These are phyloP conservation scores for Orthochromis indermauri DNA, from an alignment of 2,113 vertebrate species.

Conservation along the genomic window DNA sequence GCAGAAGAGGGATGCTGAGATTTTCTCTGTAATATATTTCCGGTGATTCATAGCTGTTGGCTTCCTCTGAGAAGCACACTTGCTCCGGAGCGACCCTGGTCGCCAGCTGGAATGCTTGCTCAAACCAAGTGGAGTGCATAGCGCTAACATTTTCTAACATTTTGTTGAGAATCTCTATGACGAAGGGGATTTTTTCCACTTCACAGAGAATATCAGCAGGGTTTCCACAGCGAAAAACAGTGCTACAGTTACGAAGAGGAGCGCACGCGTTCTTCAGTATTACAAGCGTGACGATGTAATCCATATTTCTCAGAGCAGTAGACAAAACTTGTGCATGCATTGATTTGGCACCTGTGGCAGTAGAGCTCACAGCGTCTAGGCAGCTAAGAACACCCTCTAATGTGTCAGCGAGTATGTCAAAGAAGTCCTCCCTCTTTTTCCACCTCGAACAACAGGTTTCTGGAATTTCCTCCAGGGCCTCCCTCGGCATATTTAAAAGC, in stretches of 20 bases:
- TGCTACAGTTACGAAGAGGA: slow-evolving; percentile 84
- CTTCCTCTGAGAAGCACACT: slow-evolving; percentile 74
- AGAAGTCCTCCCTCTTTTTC: slow-evolving; percentile 87
- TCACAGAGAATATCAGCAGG: slow-evolving; percentile 86
- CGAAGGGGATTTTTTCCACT: slow-evolving; percentile 76
- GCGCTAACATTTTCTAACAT: slow-evolving; percentile 85
- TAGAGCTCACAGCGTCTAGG: slow-evolving; percentile 78
- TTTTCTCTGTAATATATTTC: slow-evolving; percentile 87
- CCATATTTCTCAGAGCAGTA: slow-evolving; percentile 78
- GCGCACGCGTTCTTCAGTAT: slow-evolving; percentile 83
- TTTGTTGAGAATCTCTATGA: slow-evolving; percentile 85
- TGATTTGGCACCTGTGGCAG: slow-evolving; percentile 61
- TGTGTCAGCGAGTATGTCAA: slow-evolving; percentile 86
- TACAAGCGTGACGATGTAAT: slow-evolving; percentile 86
- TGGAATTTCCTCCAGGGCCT: slow-evolving; percentile 77
- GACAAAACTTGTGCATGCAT: slow-evolving; percentile 80
- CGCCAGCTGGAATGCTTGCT: slow-evolving; percentile 83
- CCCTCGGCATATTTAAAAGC: slow-evolving; percentile 68
- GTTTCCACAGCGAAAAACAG: slow-evolving; percentile 81
- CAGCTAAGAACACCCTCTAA: slow-evolving; percentile 83
- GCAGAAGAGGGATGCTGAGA: slow-evolving; percentile 81
- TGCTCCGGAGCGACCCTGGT: slow-evolving; percentile 80
- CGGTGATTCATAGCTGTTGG: slow-evolving; percentile 67
- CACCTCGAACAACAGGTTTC: slow-evolving; percentile 84
- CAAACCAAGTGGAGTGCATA: slow-evolving; percentile 89